Percentiles rank a stretch among this genome's conserved stretches.
Conservation (phyloP, 2,888 invertebrate genomes). For the Cheilosia variabilis region DNA sequence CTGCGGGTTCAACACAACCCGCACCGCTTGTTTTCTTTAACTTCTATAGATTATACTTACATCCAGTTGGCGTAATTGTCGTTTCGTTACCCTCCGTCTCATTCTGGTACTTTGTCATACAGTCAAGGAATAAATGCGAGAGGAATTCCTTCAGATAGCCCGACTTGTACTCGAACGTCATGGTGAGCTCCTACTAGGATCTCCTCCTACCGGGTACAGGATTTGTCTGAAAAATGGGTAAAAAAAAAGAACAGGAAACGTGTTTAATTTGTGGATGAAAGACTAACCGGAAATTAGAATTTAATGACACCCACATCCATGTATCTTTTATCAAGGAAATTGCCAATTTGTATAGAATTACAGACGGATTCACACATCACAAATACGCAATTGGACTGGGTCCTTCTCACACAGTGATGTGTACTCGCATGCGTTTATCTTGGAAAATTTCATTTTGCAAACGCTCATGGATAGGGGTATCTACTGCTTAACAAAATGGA, state of each 20-base stretch:
- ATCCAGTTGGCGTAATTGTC: constrained; percentile 37
- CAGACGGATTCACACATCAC: neutral
- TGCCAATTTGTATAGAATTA: neutral
- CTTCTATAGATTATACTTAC: constrained; percentile 15
- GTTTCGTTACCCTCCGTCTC: constrained; percentile 76
- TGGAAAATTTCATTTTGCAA: neutral
- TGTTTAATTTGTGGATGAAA: constrained; percentile 7
- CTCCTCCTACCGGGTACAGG: too few species aligned
- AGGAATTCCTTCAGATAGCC: constrained; percentile 78
- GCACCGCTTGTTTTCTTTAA: neutral
- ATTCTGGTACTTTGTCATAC: constrained; percentile 80
- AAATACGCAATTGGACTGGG: neutral
- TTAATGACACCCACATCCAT: constrained; percentile 10
- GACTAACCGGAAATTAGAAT: constrained; percentile 25
- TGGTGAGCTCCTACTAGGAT: neutral
- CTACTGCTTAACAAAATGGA: neutral
- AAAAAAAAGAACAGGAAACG: neutral
- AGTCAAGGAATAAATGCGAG: constrained; percentile 80
- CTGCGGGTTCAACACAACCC: too few species aligned
- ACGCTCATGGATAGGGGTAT: neutral
- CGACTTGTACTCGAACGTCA: constrained; percentile 48
- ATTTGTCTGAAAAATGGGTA: constrained; percentile 3
- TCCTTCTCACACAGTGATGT: neutral
- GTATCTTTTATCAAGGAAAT: neutral
- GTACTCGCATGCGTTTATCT: neutral